These are phyloP conservation scores for Ophiodon elongatus DNA, from an alignment of 2,113 vertebrate genomes.

Conservation along the genomic window DNA sequence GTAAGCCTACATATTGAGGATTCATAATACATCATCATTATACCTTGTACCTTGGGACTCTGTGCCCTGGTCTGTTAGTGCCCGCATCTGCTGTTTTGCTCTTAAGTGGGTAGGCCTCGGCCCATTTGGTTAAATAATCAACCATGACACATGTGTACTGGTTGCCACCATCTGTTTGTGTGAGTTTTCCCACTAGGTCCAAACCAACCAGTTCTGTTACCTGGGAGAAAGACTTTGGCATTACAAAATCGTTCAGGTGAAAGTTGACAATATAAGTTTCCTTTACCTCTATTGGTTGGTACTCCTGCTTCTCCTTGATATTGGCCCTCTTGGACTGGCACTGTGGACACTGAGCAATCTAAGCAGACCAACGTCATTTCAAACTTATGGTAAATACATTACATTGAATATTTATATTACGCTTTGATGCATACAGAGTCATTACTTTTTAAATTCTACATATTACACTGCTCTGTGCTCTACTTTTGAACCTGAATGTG, in stretches of 20 bases:
- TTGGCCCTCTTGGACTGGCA: too few species aligned
- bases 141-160: conserved; percentile 6
- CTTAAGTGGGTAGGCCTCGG: neutral
- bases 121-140: neutral
- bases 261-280: too few species aligned
- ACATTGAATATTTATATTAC: too few species aligned
- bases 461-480: neutral
- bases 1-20: too few species aligned
- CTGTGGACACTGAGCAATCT: too few species aligned
- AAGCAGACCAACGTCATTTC: neutral
- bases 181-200: too few species aligned
- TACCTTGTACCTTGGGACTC: neutral
- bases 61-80: neutral
- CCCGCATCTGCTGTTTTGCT: neutral
- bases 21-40: neutral
- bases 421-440: too few species aligned
- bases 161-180: neutral
- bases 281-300: too few species aligned
- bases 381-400: too few species aligned
- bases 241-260: too few species aligned
- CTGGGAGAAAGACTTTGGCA: too few species aligned
- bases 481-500: neutral
- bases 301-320: neutral
- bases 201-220: too few species aligned
- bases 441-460: neutral